phyloP scores from a whole-genome alignment of 2,797 vertebrate genomes.

The Parambassis ranga region DNA sequence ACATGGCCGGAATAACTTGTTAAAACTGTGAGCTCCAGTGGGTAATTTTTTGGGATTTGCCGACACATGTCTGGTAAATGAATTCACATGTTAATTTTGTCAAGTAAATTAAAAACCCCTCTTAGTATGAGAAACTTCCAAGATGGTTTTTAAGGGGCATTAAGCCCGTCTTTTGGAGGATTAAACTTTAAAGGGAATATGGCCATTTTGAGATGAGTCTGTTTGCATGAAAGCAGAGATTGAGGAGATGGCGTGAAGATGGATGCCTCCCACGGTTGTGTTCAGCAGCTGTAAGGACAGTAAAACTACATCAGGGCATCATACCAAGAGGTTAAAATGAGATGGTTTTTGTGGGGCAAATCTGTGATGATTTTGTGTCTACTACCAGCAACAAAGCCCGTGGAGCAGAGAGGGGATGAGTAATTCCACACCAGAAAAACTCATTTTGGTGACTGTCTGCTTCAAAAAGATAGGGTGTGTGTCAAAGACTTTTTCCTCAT shows the following conservation, averaged over 20 bases:
- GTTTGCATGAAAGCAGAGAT: constrained; percentile 19
- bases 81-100: constrained; percentile 3
- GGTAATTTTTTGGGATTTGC: no score
- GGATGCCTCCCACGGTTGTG: constrained; percentile 48
- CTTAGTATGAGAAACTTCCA: background rate
- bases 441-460: background rate
- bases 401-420: background rate
- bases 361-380: background rate
- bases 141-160: constrained; percentile 3
- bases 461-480: background rate
- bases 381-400: background rate
- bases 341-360: background rate
- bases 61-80: constrained; percentile 2
- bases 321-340: background rate
- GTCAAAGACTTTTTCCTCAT: background rate
- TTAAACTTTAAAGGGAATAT: constrained; percentile 23
- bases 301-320: constrained; percentile 19
- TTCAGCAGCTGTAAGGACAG: constrained; percentile 20
- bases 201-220: constrained; percentile 2
- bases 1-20: no score
- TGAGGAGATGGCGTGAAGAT: constrained; percentile 28
- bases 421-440: background rate
- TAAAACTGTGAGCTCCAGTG: no score
- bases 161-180: constrained; percentile 12
- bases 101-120: constrained; percentile 3